Base-by-base conservation (phyloP, 2,797 vertebrate species). In the Peromyscus eremicus region DNA sequence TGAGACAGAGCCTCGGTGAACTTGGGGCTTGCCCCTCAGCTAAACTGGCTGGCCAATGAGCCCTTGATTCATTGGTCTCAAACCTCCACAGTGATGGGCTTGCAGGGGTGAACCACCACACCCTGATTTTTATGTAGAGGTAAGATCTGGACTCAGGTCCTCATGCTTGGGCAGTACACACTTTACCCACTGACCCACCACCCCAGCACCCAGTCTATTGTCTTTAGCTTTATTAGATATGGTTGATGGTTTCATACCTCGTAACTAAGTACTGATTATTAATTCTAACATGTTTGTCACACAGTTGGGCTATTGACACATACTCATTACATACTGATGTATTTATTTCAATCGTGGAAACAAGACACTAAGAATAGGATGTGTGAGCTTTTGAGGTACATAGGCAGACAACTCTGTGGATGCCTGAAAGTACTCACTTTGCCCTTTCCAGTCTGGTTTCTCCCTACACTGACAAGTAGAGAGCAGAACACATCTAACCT, bases 191-290 rank as follows among this genome's bases (percentile, higher is more conserved):
- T 25, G 46, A 52, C 64, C 46, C 21, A 52, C 19, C 64, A 25
- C 43, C 11, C 12, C 11, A 16, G 43, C 11, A 16, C 46, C 3
- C 37, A 77, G n/a, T 77, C 46, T 83, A 5, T 46, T 66, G 11
- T 75, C 89, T 86, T 89, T 68, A 57, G 86, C 32, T 23, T 96
- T 89, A 17, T 88, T 88, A 93, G 52, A 68, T 88, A 52, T 1
- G 34, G 17, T 76, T 88, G 12, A 70, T 70, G 43, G 13, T 80
- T 57, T 46, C 6, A 77, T 5, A 5, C 16, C 34, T 91, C 60
- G 34, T 84, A 94, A 66, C n/a, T 86, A 43, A 86, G 37, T 49
- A 29, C 10, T 66, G 6, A 68, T 92, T 17, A 75, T 84, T 76
- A 49, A 66, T 70, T 49, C n/a, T 23, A 57, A 32, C 46, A 68